Percentiles rank a stretch among this genome's conserved stretches.
Conservation (phyloP, 2,888 invertebrate species). For the Matsumyia berberina region DNA sequence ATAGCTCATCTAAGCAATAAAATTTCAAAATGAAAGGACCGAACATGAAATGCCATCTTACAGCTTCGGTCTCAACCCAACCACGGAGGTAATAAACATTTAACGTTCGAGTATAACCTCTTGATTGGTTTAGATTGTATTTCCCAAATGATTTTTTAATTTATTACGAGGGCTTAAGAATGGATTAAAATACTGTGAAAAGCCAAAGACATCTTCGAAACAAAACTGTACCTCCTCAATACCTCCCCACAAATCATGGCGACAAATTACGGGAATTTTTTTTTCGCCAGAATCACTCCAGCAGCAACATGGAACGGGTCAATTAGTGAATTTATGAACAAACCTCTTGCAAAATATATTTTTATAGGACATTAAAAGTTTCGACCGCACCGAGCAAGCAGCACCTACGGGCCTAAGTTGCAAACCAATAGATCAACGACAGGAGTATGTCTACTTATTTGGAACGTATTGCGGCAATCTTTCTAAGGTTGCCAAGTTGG, state of each 20-base stretch:
- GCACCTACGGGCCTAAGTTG: not conserved
- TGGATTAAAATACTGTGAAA: not conserved
- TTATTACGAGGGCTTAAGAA: slow-evolving; percentile 46
- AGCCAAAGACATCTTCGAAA: not conserved
- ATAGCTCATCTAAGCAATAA: slow-evolving; percentile 57
- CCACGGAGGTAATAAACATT: slow-evolving; percentile 53
- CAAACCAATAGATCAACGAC: not conserved
- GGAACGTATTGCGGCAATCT: not conserved
- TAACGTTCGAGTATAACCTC: slow-evolving; percentile 44
- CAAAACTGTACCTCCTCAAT: not conserved
- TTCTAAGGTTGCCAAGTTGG: slow-evolving; percentile 40
- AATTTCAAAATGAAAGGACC: slow-evolving; percentile 18
- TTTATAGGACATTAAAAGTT: slow-evolving; percentile 43
- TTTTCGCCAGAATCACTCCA: slow-evolving; percentile 7
- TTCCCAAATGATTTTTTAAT: slow-evolving; percentile 66
- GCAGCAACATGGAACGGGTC: not conserved
- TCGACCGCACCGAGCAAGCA: not conserved
- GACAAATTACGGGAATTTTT: not conserved
- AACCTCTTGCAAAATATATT: slow-evolving; percentile 25
- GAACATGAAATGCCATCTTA: slow-evolving; percentile 28
- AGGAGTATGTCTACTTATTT: not conserved
- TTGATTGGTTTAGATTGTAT: slow-evolving; percentile 62
- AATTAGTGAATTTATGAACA: slow-evolving; percentile 37
- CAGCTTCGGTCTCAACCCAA: slow-evolving; percentile 5
- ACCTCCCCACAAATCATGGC: slow-evolving; percentile 16